phyloP scores from a whole-genome alignment of 2,797 vertebrate species.

The Chelmon rostratus region DNA sequence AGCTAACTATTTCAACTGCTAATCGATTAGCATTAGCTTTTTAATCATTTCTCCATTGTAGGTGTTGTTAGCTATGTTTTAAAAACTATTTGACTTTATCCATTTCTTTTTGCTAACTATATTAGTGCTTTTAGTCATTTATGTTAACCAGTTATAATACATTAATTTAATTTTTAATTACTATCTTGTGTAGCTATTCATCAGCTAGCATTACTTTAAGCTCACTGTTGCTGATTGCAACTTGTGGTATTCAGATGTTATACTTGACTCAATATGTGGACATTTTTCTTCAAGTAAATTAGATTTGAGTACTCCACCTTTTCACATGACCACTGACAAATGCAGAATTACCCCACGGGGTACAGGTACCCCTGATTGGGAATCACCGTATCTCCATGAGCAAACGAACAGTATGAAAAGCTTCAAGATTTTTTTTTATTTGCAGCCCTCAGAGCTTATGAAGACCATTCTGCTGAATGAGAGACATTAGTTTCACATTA shows the following conservation, averaged over 20 bases:
- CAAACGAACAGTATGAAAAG: background rate
- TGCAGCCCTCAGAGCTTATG: slow-evolving; percentile 9
- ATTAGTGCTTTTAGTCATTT: background rate
- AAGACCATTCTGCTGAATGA: slow-evolving; percentile 3
- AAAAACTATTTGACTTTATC: no score
- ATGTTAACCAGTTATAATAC: background rate
- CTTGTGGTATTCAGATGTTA: no score
- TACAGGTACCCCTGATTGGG: background rate
- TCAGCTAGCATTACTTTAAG: background rate
- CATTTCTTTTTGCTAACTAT: background rate
- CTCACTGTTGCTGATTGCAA: background rate
- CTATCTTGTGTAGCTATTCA: background rate
- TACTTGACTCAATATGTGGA: no score
- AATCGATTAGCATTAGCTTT: no score
- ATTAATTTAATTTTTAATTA: background rate
- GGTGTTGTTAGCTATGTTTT: no score
- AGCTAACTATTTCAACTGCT: no score
- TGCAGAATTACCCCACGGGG: background rate
- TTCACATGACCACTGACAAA: no score
- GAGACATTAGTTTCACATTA: slow-evolving; percentile 39
- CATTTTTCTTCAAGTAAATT: no score
- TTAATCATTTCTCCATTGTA: no score
- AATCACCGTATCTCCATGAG: background rate
- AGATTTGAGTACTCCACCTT: no score
- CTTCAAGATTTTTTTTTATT: background rate